phyloP scores from a whole-genome alignment of 2,888 invertebrate species.

The Cantharis nigra region DNA sequence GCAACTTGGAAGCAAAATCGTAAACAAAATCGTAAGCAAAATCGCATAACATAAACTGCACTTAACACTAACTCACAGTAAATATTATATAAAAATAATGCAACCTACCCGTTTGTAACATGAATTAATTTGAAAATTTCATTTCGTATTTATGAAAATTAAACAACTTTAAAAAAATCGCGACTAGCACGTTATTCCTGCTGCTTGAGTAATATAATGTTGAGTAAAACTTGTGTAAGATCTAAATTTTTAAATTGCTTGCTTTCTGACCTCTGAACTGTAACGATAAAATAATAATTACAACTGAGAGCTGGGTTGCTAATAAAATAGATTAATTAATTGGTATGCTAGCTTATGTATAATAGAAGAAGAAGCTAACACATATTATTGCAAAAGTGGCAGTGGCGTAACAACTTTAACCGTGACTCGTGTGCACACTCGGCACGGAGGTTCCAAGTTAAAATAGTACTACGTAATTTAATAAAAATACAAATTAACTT shows the following conservation, averaged over 20 bases:
- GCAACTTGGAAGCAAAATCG: no score
- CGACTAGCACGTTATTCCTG: no score
- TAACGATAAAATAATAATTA: not conserved
- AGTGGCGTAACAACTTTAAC: no score
- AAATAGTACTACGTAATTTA: no score
- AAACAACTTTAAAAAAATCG: not conserved
- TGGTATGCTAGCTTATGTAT: no score
- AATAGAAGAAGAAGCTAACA: not conserved
- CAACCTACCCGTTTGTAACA: not conserved
- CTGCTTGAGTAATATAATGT: not conserved
- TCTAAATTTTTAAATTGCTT: not conserved
- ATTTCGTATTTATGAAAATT: not conserved
- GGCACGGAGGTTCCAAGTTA: no score
- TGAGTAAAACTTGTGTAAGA: not conserved
- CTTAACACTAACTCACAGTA: not conserved
- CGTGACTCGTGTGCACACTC: no score
- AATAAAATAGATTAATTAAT: not conserved
- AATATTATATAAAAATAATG: not conserved
- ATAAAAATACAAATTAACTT: no score
- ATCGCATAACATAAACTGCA: no score
- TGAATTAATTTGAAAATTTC: not conserved
- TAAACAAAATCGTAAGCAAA: no score
- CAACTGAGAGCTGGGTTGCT: not conserved
- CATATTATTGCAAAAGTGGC: no score
- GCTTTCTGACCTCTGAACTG: not conserved